A percentile compares a stretch with the other conserved stretches of the same genome.
Evolutionary conservation across 2,113 vertebrate genomes (phyloP).

Genomic region (Dromaius novaehollandiae): DNA sequence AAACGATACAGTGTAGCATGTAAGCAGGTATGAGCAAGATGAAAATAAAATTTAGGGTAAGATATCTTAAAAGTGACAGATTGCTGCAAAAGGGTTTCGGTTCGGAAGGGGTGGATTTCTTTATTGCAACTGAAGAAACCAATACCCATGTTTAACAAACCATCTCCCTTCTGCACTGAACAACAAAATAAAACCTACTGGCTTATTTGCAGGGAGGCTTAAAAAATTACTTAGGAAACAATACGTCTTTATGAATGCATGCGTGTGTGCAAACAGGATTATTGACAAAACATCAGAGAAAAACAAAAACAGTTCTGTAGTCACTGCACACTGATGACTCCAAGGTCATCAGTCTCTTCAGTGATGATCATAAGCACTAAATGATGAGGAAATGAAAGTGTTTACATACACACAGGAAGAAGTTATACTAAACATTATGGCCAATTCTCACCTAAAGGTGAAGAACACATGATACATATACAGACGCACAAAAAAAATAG

Average conservation of each 20-base stretch:
- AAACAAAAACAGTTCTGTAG: background rate
- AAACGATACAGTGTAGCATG: background rate
- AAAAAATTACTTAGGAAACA: background rate
- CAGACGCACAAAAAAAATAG: background rate
- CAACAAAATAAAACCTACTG: background rate
- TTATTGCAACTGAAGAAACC: background rate
- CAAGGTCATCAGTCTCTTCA: constrained; percentile 24
- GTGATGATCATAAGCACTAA: background rate
- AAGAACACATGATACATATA: background rate
- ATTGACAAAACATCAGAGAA: background rate
- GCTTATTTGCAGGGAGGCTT: background rate
- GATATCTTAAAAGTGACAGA: background rate
- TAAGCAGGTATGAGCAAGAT: background rate
- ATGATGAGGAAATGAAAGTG: constrained; percentile 39
- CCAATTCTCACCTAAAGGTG: background rate
- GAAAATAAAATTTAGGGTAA: background rate
- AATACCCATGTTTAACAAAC: background rate
- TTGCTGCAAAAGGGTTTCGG: accelerated
- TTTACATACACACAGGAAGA: background rate
- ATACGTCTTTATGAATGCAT: background rate
- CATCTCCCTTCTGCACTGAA: background rate
- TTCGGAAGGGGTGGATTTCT: background rate
- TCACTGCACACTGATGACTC: background rate
- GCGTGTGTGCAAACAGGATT: background rate
- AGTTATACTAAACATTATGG: background rate